These are phyloP conservation scores for Antheraea yamamai DNA, from an alignment of 2,888 invertebrate genomes.

Conservation along the genomic window DNA sequence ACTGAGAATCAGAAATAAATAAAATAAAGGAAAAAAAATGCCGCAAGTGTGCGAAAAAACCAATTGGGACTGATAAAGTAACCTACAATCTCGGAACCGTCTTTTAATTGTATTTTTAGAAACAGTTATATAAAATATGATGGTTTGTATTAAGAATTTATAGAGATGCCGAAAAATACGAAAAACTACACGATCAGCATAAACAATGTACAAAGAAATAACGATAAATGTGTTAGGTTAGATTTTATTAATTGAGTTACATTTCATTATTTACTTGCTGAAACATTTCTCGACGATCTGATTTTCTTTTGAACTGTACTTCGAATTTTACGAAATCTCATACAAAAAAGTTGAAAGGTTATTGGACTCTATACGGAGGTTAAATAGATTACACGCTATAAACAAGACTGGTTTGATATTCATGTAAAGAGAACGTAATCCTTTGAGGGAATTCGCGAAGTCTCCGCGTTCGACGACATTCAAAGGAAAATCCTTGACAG, in stretches of 20 bases:
- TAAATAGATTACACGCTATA: not conserved
- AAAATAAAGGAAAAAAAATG: too few relatives aligned
- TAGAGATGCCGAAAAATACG: too few relatives aligned
- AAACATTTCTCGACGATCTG: too few relatives aligned
- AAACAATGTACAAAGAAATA: too few relatives aligned
- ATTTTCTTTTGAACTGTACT: not conserved
- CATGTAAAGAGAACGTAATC: not conserved
- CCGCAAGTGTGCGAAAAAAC: too few relatives aligned
- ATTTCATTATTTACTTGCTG: not conserved
- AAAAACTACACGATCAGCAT: too few relatives aligned
- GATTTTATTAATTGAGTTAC: not conserved
- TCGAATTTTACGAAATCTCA: not conserved
- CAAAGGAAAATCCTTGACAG: slow-evolving; percentile 4
- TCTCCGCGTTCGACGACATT: not conserved
- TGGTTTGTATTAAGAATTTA: too few relatives aligned
- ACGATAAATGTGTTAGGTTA: not conserved
- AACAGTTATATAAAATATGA: too few relatives aligned
- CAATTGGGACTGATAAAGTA: not conserved
- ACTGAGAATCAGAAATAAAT: too few relatives aligned
- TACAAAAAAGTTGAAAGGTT: not conserved
- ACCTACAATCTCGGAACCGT: not conserved
- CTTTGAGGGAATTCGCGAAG: not conserved
- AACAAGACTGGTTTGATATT: not conserved
- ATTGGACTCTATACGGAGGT: not conserved
- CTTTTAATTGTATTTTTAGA: not conserved